Evolutionary conservation across 2,888 invertebrate species (phyloP).

Genomic region (Monopis laevigella): DNA sequence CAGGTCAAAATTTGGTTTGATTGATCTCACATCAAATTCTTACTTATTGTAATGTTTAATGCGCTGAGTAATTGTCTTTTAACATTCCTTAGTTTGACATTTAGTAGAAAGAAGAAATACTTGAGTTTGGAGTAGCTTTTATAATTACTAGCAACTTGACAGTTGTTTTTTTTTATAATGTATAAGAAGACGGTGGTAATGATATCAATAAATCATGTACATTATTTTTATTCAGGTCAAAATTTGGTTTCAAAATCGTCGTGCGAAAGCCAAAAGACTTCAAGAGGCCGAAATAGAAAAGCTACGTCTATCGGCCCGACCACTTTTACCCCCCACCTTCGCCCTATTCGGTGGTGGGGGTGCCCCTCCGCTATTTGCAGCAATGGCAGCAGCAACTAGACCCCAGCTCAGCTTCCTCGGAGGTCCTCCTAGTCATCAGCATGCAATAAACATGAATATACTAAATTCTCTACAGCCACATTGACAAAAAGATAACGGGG

Average conservation of each 20-base stretch:
- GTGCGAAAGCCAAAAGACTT: conserved; percentile 95
- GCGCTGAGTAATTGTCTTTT: too few species aligned
- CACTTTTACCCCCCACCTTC: conserved; percentile 78
- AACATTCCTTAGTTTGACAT: too few species aligned
- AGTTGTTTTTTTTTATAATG: too few species aligned
- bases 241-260: conserved; percentile 92
- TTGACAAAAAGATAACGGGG: conserved; percentile 57
- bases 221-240: conserved; percentile 79
- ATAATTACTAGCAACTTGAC: too few species aligned
- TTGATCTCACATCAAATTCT: too few species aligned
- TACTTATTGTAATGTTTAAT: too few species aligned
- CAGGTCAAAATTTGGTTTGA: conserved; percentile 94
- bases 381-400: conserved; percentile 71
- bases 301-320: conserved; percentile 83
- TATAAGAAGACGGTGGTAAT: too few species aligned
- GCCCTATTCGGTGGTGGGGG: conserved; percentile 74
- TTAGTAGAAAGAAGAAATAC: too few species aligned
- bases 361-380: conserved; percentile 73
- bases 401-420: conserved; percentile 70
- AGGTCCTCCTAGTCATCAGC: conserved; percentile 61
- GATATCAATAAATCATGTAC: too few species aligned
- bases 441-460: conserved; percentile 65
- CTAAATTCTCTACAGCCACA: conserved; percentile 67
- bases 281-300: conserved; percentile 97
- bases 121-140: too few species aligned